A percentile compares a stretch with the other conserved stretches of the same genome.
Conservation (phyloP, 2,797 vertebrate genomes). For the Syngnathus acus region DNA sequence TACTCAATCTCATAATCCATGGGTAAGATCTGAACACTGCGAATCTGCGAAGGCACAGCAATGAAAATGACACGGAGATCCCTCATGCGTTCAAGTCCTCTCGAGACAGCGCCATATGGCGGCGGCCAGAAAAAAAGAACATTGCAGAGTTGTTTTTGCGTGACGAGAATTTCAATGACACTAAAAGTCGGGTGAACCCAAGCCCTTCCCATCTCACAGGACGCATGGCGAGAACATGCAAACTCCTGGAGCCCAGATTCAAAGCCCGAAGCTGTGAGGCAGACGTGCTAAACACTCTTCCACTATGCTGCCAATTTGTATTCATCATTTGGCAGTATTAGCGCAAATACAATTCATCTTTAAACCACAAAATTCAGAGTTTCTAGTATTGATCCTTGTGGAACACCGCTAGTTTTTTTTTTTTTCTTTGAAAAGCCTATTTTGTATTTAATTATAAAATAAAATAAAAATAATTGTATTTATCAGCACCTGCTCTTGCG, state of each 20-base stretch:
- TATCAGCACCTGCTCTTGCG: slow-evolving; percentile 75
- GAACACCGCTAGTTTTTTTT: too few relatives aligned
- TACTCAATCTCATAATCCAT: slow-evolving; percentile 95
- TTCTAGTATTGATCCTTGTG: too few relatives aligned
- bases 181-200: not conserved
- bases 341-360: too few relatives aligned
- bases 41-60: slow-evolving; percentile 68
- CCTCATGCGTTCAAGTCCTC: not conserved
- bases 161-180: not conserved
- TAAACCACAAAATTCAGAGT: not conserved
- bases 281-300: too few relatives aligned
- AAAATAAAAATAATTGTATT: not conserved
- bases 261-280: too few relatives aligned
- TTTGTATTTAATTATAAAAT: too few relatives aligned
- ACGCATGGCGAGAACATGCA: too few relatives aligned
- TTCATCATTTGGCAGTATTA: too few relatives aligned
- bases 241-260: too few relatives aligned
- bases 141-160: not conserved
- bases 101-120: not conserved
- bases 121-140: not conserved
- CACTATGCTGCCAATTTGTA: too few relatives aligned
- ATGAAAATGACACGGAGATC: not conserved
- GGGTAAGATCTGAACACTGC: slow-evolving; percentile 81
- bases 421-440: too few relatives aligned
- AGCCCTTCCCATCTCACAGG: too few relatives aligned